Evolutionary conservation across 2,113 vertebrate species (phyloP), one percentile per base, ranked within the genome.

Genomic region (Ascaphus truei): DNA sequence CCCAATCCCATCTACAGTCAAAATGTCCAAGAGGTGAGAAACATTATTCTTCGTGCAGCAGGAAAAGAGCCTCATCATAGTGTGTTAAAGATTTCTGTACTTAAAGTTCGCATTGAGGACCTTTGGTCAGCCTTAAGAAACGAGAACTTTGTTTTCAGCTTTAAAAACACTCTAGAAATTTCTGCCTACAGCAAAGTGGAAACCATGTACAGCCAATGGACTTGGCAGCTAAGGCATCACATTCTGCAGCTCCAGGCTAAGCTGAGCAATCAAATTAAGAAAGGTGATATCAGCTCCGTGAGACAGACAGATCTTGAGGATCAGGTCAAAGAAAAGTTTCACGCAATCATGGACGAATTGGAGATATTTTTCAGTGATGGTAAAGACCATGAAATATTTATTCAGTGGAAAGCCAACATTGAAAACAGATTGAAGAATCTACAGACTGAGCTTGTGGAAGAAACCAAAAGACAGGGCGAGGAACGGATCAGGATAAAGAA

Each of bases 81-180:
- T 0, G 13, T 81, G 62, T 23, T 83, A 43, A 76, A 26, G 10
- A 43, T 87, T 3, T 84, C 82, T 0, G 56, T 75, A 48, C 60
- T 85, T 58, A 81, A 75, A 26, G 16, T 26, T 11, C 58, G 34
- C 2, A 71, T 86, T 7, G 0, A 7, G 1, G 77, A 88, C 39
- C 74, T 88, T 13, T 85, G 84, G 85, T 81, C 62, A 0, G 80
- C 80, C 36, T 48, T 89, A 33, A 6, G 84, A 55, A 76, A 77
- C 1, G 84, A 88, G 41, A 86, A 84, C 61, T 88, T 85, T 31
- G 39, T 90, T 41, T 86, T 88, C 41, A 83, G 81, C 51, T 85
- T 89, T 72, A 87, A 69, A 72, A 87, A 88, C 10, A 84, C 85
- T 0, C 8, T 75, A 18, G 84, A 89, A 47, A 77, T 89, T 3